phyloP scores from a whole-genome alignment of 2,888 invertebrate species.

The Campoletis raptor region DNA sequence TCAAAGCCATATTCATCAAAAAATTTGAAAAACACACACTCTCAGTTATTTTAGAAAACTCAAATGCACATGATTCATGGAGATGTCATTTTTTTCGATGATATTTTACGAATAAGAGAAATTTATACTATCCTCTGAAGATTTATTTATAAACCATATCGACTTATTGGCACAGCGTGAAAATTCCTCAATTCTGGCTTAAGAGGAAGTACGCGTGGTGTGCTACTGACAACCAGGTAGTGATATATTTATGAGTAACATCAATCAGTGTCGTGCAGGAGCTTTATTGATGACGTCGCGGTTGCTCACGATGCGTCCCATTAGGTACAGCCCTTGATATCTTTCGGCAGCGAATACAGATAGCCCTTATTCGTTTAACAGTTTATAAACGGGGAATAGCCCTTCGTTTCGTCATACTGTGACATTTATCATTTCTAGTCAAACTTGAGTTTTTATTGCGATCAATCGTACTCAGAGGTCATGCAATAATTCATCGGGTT shows the following conservation, averaged over 20 bases:
- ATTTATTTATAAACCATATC: slow-evolving; percentile 43
- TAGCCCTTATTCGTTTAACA: slow-evolving; percentile 30
- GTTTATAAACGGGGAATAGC: neutral
- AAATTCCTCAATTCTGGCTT: slow-evolving; percentile 18
- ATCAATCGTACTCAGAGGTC: neutral
- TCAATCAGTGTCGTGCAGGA: slow-evolving; percentile 61
- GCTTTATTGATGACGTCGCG: slow-evolving; percentile 63
- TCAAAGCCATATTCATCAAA: neutral
- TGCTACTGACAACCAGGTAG: neutral
- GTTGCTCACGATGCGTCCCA: slow-evolving; percentile 47
- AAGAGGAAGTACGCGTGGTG: slow-evolving; percentile 1
- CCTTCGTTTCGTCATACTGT: neutral
- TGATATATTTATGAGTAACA: slow-evolving; percentile 61
- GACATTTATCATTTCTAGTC: neutral
- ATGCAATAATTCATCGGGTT: neutral
- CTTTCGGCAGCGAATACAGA: slow-evolving; percentile 40
- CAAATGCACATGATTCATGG: neutral
- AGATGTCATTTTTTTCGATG: neutral
- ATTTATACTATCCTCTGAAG: slow-evolving; percentile 35
- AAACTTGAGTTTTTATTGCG: neutral
- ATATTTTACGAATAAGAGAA: slow-evolving; percentile 30
- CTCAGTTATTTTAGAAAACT: neutral
- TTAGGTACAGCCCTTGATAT: slow-evolving; percentile 53
- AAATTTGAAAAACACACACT: neutral
- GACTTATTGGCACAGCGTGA: slow-evolving; percentile 49